These are phyloP conservation scores for Ia io DNA, from an alignment of 2,113 vertebrate genomes.

Conservation along the genomic window DNA sequence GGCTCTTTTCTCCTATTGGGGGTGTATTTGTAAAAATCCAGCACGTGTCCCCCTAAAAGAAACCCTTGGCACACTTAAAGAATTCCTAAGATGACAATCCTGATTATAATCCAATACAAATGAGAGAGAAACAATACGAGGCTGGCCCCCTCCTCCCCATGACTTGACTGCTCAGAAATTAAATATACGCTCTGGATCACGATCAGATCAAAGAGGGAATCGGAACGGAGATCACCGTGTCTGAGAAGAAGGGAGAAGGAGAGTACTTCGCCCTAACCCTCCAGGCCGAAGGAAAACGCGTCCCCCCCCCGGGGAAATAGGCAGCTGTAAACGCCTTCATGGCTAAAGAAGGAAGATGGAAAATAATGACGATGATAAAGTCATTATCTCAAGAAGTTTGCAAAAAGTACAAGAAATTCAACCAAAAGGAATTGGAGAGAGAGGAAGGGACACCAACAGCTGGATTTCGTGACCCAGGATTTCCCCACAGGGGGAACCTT, in stretches of 20 bases:
- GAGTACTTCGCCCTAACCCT: background rate
- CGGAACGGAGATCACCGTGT: background rate
- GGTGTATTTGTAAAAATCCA: background rate
- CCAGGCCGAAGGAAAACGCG: background rate
- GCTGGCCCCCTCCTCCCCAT: background rate
- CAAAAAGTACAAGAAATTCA: background rate
- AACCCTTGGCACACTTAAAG: background rate
- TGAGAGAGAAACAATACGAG: background rate
- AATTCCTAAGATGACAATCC: background rate
- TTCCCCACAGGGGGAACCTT: background rate
- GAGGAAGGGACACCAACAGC: background rate
- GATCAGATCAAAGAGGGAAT: background rate
- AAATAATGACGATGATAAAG: background rate
- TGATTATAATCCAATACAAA: background rate
- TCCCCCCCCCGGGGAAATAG: too few species aligned
- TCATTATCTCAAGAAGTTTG: background rate
- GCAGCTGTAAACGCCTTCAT: fast-evolving
- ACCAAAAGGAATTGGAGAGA: background rate
- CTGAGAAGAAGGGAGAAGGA: background rate
- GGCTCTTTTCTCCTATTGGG: background rate
- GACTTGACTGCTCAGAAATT: background rate
- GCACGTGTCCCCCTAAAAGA: background rate
- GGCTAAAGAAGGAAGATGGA: background rate
- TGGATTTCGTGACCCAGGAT: too few species aligned
- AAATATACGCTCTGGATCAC: background rate